phyloP scores from a whole-genome alignment of 2,888 invertebrate species.

The Noctuana brunneofusca region DNA sequence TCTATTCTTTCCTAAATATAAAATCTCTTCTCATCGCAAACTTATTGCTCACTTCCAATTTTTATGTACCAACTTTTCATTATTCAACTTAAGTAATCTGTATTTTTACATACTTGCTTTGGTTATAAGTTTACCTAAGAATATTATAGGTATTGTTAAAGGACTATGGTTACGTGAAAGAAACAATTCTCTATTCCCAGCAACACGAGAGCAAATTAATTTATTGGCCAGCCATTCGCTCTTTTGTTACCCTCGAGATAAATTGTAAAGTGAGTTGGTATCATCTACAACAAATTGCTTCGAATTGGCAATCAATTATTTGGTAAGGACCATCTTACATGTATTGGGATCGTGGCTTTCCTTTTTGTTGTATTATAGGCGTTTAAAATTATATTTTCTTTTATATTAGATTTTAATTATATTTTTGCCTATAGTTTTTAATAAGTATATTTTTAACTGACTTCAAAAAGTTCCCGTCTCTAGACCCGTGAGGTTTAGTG shows the following conservation, averaged over 20 bases:
- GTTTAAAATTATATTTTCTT: neutral
- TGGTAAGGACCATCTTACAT: neutral
- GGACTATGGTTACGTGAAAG: neutral
- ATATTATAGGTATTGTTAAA: neutral
- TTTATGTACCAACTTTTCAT: too few species aligned
- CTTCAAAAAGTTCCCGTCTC: too few species aligned
- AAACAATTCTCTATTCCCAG: neutral
- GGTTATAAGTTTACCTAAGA: too few species aligned
- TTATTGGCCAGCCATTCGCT: neutral
- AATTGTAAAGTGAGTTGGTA: slow-evolving; percentile 6
- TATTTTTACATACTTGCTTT: neutral
- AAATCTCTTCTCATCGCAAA: too few species aligned
- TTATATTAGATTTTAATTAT: too few species aligned
- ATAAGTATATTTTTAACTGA: too few species aligned
- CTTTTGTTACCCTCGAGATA: slow-evolving; percentile 5
- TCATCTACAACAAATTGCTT: slow-evolving; percentile 4
- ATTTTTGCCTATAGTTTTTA: neutral
- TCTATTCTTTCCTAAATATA: too few species aligned
- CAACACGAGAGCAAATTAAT: neutral
- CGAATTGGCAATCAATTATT: slow-evolving; percentile 8
- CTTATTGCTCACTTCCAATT: too few species aligned
- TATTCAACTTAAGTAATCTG: neutral
- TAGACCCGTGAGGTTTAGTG: too few species aligned
- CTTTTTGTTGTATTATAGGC: neutral
- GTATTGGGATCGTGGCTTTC: neutral